Evolutionary conservation across 2,797 vertebrate genomes (phyloP).

Genomic region (Hozukius guyotensis): DNA sequence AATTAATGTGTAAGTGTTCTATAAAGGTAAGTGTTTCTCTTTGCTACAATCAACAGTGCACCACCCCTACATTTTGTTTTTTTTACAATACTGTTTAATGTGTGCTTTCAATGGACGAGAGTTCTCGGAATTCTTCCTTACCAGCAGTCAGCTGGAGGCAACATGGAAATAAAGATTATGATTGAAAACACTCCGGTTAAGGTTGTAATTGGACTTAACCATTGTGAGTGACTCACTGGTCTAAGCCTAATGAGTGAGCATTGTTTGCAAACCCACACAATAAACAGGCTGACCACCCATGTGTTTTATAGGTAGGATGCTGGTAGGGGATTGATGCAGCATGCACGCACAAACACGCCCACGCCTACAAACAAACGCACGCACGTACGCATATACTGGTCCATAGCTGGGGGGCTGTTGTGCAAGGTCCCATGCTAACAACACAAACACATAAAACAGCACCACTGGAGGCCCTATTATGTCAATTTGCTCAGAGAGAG

Average conservation of each 20-base stretch:
- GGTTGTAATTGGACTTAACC: conserved; percentile 49
- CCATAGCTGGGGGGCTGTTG: conserved; percentile 48
- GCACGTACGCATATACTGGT: conserved; percentile 8
- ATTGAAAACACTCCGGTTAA: conserved; percentile 63
- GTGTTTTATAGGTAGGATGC: conserved; percentile 71
- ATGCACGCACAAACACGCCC: conserved; percentile 34
- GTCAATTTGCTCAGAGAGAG: conserved; percentile 44
- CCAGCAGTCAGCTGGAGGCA: conserved; percentile 53
- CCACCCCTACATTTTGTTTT: conserved; percentile 26
- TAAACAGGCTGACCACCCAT: conserved; percentile 78
- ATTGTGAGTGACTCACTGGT: conserved; percentile 48
- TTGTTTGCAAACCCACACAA: conserved; percentile 61
- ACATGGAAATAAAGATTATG: conserved; percentile 58
- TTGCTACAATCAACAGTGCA: conserved; percentile 13
- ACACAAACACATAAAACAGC: conserved; percentile 73
- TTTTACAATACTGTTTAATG: conserved; percentile 44
- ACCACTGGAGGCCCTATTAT: conserved; percentile 50
- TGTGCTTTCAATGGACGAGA: conserved; percentile 17
- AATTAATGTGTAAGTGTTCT: not conserved
- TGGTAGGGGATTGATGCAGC: conserved; percentile 48
- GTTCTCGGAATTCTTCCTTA: conserved; percentile 43
- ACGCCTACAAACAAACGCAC: conserved; percentile 47
- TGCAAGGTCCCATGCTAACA: conserved; percentile 50
- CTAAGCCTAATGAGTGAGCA: conserved; percentile 40
- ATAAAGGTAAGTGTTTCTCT: conserved; percentile 17